Evolutionary conservation across 2,888 invertebrate species (phyloP), one percentile per base, ranked within the genome.

Genomic region (Brenthis ino): DNA sequence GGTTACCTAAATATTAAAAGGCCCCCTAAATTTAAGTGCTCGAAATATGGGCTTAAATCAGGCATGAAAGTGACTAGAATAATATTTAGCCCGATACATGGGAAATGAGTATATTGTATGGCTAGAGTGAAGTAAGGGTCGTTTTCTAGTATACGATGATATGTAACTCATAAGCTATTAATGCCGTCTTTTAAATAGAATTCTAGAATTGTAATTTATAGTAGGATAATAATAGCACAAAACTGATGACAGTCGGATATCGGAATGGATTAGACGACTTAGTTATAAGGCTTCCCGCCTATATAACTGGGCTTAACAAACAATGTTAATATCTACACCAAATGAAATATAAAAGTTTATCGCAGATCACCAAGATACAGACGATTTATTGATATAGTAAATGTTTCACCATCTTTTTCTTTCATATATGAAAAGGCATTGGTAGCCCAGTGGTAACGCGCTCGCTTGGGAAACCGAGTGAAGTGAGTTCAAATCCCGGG

Each of bases 201-300:
- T 43, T 43, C 37, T 43, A 47, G 14, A 60, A 61, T 61, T 56
- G 55, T 50, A 61, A 55, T 67, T 16, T 51, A 54, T 58, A 61
- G 56, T 57, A 13, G 51, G 61, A 67, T 63, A 67, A 56, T 51
- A 67, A 67, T 67, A 57, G 61, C n/a, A 20, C 56, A 56, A 56
- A 53, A 63, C 51, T 63, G 54, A 66, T 54, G 67, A 67, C 56
- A 67, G 55, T 50, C 37, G 53, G 63, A 63, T 63, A 55, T 47
- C 37, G 54, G 6, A 51, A 48, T 63, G 61, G 60, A 63, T 63
- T 67, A 55, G 20, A 53, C 20, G 24, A 53, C 13, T 56, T 16
- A 20, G 20, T 20, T 20, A 48, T 54, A 67, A 13, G 67, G 67
- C 61, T 67, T 67, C 67, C 14, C 50, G 54, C 37, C 55, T 58